Base-by-base conservation (phyloP, 1,140 invertebrate species). In the Trachelipus rathkii region DNA sequence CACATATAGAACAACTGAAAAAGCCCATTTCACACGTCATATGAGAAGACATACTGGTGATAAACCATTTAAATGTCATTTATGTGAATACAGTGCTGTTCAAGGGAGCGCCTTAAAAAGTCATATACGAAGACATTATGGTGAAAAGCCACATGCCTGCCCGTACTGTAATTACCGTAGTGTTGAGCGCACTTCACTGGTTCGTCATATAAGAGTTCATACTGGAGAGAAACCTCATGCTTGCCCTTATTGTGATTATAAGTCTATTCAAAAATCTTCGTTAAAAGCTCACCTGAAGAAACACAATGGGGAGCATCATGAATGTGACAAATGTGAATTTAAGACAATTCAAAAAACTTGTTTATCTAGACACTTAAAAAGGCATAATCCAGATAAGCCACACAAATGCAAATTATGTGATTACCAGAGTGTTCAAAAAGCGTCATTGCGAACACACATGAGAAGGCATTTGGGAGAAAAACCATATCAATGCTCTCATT, bases 161-260 rank as follows among this genome's bases (percentile, higher is more conserved):
- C 73, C 73, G 0, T 75, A 67, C 44, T 75, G 73, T 19, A 46
- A 60, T 33, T 67, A 75, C 43, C 24, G 73, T 3, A 75, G 50
- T 19, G 50, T 60, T 15, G 50, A 60, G 8, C 50, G 50, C 8
- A 60, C 50, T 60, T 60, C 50, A 60, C 50, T 60, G 11, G 50
- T 89, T 21, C 50, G 73, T 4, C 73, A 75, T 53, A 43, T 75
- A 11, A 60, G 53, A 43, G 45, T 67, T 9, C 73, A 75, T 33
- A 75, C 73, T 7, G 73, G 73, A 13, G 73, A 75, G 21, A 75
- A 67, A 68, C 73, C 73, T 23, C 69, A 68, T 68, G 73, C 73
- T 13, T 75, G 73, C 19, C 73, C 73, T 23, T 75, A 43, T 68
- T 75, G 73, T 24, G 45, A 60, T 8, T 75, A 75, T 11, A 60